Evolutionary conservation across 1,140 invertebrate genomes (phyloP), one percentile per base, ranked within the genome.

Genomic region (Heliconius hewitsoni): DNA sequence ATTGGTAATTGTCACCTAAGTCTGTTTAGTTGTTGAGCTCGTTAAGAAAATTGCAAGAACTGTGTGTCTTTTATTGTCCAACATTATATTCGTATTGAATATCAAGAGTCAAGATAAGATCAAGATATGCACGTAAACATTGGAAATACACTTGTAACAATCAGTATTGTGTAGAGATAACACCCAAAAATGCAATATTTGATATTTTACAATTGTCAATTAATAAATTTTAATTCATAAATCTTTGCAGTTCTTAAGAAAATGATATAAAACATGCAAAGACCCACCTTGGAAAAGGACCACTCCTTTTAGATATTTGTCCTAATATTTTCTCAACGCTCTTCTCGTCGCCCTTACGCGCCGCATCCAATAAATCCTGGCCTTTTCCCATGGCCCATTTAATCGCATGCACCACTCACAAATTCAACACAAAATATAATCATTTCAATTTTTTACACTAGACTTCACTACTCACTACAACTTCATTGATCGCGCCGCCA

Each of bases 281-380:
- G 88, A 96, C 96, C 95, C 95, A 98, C 98, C 98, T 98, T 95
- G 98, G 97, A 92, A 98, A 95, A 88, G 98, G 98, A 95, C 98
- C 98, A 96, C 97, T 98, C 96, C 97, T 97, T 96, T 98, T 98
- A 84, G 97, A 97, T 96, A 97, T 97, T 93, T 98, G 97, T 87
- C 96, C 96, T 83, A 99, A 95, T 89, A 99, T 97, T 95, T 98
- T 98, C 94, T 99, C 98, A 73, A 99, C 98, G 84, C 97, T 96
- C 80, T 96, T 95, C 86, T 97, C 96, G 95, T 99, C 98, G 90
- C 98, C 98, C 95, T 97, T 98, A 87, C 98, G 96, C 83, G 98
- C 98, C 87, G 98, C 98, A 91, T 99, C 98, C 92, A 99, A 96
- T 94, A 99, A 96, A 95, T 99, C 98, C 94, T 98, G 98, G 94